Evolutionary conservation across 2,888 invertebrate species (phyloP), one percentile per base, ranked within the genome.

Genomic region (Apeira syringaria): DNA sequence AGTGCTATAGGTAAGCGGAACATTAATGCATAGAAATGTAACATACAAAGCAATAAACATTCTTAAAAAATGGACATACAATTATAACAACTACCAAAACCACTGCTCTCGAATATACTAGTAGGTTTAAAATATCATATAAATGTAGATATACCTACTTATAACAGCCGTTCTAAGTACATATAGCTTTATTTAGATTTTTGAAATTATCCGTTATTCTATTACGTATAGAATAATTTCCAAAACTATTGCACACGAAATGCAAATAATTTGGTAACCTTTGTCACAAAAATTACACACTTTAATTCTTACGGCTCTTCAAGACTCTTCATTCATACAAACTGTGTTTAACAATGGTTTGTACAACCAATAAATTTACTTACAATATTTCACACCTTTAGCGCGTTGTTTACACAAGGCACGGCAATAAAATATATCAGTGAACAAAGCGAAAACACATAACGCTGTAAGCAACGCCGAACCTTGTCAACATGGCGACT

Each of bases 381-480:
- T 72, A 81, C 81, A 83, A 84, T 80, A 85, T 80, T 86, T 86
- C 80, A 85, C 86, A 83, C 82, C 80, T 80, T 71, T 76, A 64
- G 53, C 74, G 31, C 44, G 45, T 71, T 90, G 89, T 88, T 89
- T 89, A 88, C 86, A 83, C 88, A 86, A 87, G 86, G 76, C 76
- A 80, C 62, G 79, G 77, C 74, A 57, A 76, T 89, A 86, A 89
- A 89, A 86, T 78, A 78, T 74, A 82, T 84, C 81, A 79, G 50
- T 58, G 57, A 75, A 88, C 88, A 88, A 89, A 78, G 74, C 79
- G 74, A 77, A 80, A 82, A 85, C 84, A 84, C 43, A 50, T 50
- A 75, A 69, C 68, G 56, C 59, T 54, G 69, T 73, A 76, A 74
- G 73, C 79, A 73, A 76, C 66, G 68, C 65, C 65, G 63, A 71